Conservation (phyloP, 2,888 invertebrate genomes). For the Serrognathus titanus region DNA sequence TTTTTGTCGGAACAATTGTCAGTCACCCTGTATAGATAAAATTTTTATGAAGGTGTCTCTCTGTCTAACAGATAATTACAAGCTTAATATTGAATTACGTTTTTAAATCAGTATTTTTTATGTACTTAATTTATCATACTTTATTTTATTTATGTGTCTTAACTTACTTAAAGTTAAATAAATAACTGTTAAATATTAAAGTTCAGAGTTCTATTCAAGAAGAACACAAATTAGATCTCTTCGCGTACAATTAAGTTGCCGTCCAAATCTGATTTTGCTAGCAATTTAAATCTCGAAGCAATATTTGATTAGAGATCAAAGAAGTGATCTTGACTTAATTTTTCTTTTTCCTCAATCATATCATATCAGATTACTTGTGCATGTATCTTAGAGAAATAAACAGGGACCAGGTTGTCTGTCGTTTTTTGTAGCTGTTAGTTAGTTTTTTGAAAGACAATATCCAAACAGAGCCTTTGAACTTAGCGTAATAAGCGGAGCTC, state of each 20-base stretch:
- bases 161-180: background rate
- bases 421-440: slow-evolving; percentile 10
- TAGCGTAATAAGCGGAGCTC: slow-evolving; percentile 16
- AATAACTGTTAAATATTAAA: background rate
- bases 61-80: background rate
- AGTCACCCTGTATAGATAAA: no score
- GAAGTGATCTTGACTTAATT: no score
- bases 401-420: slow-evolving; percentile 13
- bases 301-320: no score
- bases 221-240: no score
- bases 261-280: no score
- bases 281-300: no score
- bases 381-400: no score
- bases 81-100: background rate
- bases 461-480: slow-evolving; percentile 14
- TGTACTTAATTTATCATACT: background rate
- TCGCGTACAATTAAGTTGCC: no score
- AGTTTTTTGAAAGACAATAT: slow-evolving; percentile 18
- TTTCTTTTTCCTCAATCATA: no score
- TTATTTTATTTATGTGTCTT: background rate
- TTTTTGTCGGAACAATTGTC: no score
- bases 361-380: no score
- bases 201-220: no score
- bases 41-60: background rate
- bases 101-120: slow-evolving; percentile 1